Evolutionary conservation across 2,797 vertebrate genomes (phyloP), one percentile per base, ranked within the genome.

Genomic region (Cuniculus paca): DNA sequence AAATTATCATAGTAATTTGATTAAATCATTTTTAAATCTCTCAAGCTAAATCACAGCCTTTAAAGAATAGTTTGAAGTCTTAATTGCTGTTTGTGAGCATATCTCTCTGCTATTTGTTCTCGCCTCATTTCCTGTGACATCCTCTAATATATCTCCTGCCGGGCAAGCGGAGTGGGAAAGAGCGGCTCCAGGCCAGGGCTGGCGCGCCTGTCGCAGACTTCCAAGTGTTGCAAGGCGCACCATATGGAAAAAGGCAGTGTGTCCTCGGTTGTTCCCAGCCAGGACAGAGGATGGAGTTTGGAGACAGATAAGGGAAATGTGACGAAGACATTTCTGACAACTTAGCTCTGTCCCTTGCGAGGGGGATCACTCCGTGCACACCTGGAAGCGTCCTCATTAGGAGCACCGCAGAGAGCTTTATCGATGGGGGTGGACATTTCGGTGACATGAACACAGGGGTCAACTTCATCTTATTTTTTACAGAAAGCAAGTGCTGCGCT

Each of bases 1-100:
- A 98, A 98, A 98, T 98, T 98, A 98, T 98, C 98, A 96, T 83
- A 98, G 97, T 98, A 97, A 98, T 98, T 98, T 97, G 95, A 98
- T 98, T 98, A 98, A 98, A 98, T 98, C 24, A 97, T 98, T 98
- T 98, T 97, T 83, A 97, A 98, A 98, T 98, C 97, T 98, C 98
- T 97, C 88, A 80, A 96, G 96, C 95, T 98, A 98, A 98, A 98
- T 97, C 92, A 22, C 92, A 83, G 89, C 97, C 97, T 98, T 97
- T 96, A 98, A 98, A 98, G 97, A 98, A 96, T 91, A 98, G 94
- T 98, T 98, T 98, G 98, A 98, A 98, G 95, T 98, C 97, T 98
- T 98, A 98, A 98, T 98, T 93, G 83, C 90, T 98, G 97, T 97
- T 98, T 97, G 96, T 97, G 97, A 98, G 92, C 92, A 28, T 65